Base-by-base conservation (phyloP, 2,888 invertebrate species). In the Eupithecia tripunctaria region DNA sequence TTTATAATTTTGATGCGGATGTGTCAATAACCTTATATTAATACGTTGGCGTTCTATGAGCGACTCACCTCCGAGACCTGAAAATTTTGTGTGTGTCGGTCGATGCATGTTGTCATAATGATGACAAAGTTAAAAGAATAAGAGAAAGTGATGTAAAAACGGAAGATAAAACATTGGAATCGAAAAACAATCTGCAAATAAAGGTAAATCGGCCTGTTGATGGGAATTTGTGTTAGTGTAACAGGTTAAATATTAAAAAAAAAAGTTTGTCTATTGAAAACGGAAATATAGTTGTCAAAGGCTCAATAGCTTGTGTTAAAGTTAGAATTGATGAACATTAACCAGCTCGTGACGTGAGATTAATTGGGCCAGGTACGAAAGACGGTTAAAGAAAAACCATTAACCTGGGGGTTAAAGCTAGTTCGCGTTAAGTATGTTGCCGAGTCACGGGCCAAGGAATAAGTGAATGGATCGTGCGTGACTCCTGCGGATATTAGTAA, bases 161-260 rank as follows among this genome's bases (percentile, higher is more conserved):
- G 74, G 82, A 83, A 85, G 81, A 84, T 84, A 81, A 85, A 84
- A 84, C 80, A 80, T 80, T 78, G 76, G 82, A 83, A 79, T 76
- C 71, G 79, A 83, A 84, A 81, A 79, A 79, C 80, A 85, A 85
- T 81, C 80, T 77, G 79, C 80, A 83, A 83, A 82, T 76, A 79
- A 81, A 75, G 76, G 72, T 81, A 83, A 82, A 82, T 85, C 84
- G 85, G 82, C 90, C 91, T 92, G 93, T 91, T 89, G 81, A 92
- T 81, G 90, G 87, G 94, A 93, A 94, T 94, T 94, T 94, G 94
- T 94, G 94, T 93, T 91, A 87, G 92, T 93, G 93, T 93, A 88
- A 83, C 83, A 84, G 84, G 82, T 82, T 82, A 81, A 80, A 71
- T 56, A 56, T 81, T 80, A 78, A 78, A 67, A 59, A 41, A 29